A percentile compares a stretch with the other conserved stretches of the same genome.
Conservation (phyloP, 1,140 invertebrate genomes). For the Tetraneura akinire region DNA sequence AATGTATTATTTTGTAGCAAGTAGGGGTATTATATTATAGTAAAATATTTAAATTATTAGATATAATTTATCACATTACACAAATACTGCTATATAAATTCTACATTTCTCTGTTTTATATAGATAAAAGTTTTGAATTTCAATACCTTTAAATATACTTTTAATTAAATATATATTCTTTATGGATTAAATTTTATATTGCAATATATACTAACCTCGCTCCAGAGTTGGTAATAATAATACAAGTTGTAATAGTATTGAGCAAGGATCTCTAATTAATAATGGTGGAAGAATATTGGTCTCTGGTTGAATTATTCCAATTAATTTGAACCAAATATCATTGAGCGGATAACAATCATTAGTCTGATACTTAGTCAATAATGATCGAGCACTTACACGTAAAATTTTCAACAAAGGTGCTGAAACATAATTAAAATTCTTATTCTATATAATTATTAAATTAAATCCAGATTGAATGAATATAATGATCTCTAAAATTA, state of each 20-base stretch:
- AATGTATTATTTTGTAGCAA: too few relatives aligned
- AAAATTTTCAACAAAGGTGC: slow-evolving; percentile 32
- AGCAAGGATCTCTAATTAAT: slow-evolving; percentile 78
- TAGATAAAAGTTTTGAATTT: too few relatives aligned
- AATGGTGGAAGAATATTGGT: slow-evolving; percentile 73
- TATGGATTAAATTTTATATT: too few relatives aligned
- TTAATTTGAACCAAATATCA: slow-evolving; percentile 68
- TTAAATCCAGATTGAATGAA: too few relatives aligned
- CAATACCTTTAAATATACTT: too few relatives aligned
- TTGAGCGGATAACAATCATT: slow-evolving; percentile 58
- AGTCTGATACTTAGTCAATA: not conserved
- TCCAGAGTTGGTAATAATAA: slow-evolving; percentile 83
- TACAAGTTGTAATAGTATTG: slow-evolving; percentile 83
- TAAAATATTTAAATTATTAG: too few relatives aligned
- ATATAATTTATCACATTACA: too few relatives aligned
- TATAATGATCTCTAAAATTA: too few relatives aligned
- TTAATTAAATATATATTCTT: too few relatives aligned
- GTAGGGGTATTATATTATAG: too few relatives aligned
- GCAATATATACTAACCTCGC: slow-evolving; percentile 75
- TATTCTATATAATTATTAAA: not conserved
- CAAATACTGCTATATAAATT: too few relatives aligned
- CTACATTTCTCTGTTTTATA: too few relatives aligned
- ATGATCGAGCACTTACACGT: not conserved
- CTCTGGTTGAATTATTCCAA: slow-evolving; percentile 61
- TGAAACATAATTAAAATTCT: not conserved